Evolutionary conservation across 2,797 vertebrate species (phyloP).

Genomic region (Picus viridis): DNA sequence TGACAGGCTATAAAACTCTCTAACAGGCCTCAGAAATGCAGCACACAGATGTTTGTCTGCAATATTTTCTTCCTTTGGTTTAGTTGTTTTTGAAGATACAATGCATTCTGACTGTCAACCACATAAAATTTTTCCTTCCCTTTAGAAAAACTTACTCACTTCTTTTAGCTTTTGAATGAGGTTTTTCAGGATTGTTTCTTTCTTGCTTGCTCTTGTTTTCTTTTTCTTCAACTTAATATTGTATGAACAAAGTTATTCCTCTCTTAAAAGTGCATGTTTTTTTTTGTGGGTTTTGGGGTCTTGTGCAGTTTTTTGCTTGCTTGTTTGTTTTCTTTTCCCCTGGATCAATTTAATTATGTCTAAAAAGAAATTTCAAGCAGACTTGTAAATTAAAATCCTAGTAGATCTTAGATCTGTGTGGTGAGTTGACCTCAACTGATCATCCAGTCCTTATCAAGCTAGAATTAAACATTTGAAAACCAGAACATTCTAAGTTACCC

Average conservation of each 20-base stretch:
- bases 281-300: neutral
- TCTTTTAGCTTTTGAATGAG: neutral
- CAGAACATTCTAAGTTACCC: neutral
- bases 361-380: neutral
- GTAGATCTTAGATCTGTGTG: neutral
- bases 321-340: neutral
- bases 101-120: neutral
- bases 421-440: neutral
- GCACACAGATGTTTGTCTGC: neutral
- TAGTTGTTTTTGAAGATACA: neutral
- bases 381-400: neutral
- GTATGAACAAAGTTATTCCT: neutral
- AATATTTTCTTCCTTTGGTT: neutral
- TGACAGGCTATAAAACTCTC: neutral
- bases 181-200: neutral
- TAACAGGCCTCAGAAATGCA: neutral
- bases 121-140: neutral
- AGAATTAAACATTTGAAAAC: neutral
- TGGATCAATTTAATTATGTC: neutral
- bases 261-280: rapidly evolving
- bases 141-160: neutral
- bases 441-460: neutral
- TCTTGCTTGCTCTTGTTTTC: neutral
- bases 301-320: no score
- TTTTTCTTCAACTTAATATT: neutral